Conservation (phyloP, 2,797 vertebrate species). For the Pagetopsis macropterus region DNA sequence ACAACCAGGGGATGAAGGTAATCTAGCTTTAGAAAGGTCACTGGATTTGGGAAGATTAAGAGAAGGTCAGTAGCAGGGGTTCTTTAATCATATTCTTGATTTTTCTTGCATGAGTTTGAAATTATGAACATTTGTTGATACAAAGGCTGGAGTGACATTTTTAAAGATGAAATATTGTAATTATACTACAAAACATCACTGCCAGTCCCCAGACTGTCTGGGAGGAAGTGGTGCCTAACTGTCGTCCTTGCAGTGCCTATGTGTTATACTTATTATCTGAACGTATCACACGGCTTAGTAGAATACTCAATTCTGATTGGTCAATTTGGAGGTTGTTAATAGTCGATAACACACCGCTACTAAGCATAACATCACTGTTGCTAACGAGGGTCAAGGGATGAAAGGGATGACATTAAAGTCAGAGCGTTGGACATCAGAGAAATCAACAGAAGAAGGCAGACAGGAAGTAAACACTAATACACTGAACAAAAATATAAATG, state of each 20-base stretch:
- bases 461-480: too few relatives aligned
- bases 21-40: neutral
- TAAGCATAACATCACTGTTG: too few relatives aligned
- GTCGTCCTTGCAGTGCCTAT: neutral
- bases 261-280: neutral
- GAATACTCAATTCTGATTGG: too few relatives aligned
- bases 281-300: too few relatives aligned
- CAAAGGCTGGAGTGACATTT: slow-evolving; percentile 24
- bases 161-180: slow-evolving; percentile 23
- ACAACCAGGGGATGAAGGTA: neutral
- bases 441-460: too few relatives aligned
- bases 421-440: too few relatives aligned
- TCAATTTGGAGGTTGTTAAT: too few relatives aligned
- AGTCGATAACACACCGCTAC: too few relatives aligned
- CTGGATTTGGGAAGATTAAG: slow-evolving; percentile 10
- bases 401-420: too few relatives aligned
- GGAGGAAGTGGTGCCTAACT: slow-evolving; percentile 22
- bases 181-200: slow-evolving; percentile 21
- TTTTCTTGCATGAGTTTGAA: slow-evolving; percentile 27
- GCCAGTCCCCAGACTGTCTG: slow-evolving; percentile 31
- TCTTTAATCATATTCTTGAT: slow-evolving; percentile 13
- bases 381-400: too few relatives aligned
- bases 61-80: slow-evolving; percentile 3
- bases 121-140: slow-evolving; percentile 13
- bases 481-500: too few relatives aligned